Percentiles rank a stretch among this genome's conserved stretches.
phyloP scores from a whole-genome alignment of 1,140 invertebrate genomes.

The Lucilia cuprina region DNA sequence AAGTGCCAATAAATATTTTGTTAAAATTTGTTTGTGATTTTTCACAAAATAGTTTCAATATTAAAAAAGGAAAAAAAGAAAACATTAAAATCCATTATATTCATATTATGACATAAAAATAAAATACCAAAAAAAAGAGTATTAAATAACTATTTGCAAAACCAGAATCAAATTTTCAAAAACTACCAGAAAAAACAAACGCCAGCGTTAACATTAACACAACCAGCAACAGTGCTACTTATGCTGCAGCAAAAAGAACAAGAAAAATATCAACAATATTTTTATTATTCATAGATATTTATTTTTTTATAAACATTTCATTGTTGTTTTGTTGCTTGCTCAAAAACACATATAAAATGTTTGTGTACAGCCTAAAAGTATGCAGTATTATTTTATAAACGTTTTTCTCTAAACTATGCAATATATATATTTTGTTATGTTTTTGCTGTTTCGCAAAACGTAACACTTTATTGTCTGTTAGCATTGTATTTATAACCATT shows the following conservation, averaged over 20 bases:
- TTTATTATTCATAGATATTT: not conserved
- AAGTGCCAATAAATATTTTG: no score
- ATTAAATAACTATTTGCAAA: not conserved
- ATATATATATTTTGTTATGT: not conserved
- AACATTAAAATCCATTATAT: not conserved
- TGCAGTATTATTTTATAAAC: not conserved
- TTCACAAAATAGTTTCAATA: no score
- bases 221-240: no score
- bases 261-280: not conserved
- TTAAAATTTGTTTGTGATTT: no score
- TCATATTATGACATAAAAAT: not conserved
- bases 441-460: not conserved
- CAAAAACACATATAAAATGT: not conserved
- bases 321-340: not conserved
- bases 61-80: not conserved
- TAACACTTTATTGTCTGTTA: not conserved
- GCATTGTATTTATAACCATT: not conserved
- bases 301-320: not conserved
- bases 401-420: not conserved
- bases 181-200: not conserved
- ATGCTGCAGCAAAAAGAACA: not conserved
- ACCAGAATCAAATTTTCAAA: no score
- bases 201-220: no score
- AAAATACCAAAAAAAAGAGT: not conserved
- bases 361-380: not conserved